These are phyloP conservation scores for Psilopsiagon aurifrons DNA, from an alignment of 2,113 vertebrate species.

Conservation along the genomic window DNA sequence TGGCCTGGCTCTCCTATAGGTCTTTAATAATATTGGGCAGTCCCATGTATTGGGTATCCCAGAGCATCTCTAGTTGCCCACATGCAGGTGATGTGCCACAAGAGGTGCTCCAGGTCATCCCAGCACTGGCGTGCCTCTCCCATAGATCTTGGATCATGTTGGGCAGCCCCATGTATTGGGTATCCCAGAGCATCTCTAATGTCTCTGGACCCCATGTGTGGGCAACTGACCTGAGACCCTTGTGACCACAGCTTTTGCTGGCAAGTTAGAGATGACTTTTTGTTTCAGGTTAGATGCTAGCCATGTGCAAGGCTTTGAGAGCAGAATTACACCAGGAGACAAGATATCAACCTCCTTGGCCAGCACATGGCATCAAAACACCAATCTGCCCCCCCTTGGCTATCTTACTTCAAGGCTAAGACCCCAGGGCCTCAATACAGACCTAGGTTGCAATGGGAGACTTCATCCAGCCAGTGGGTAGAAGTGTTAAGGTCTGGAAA, in stretches of 20 bases:
- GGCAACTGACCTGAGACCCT: not conserved
- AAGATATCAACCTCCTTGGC: not conserved
- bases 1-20: not conserved
- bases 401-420: not conserved
- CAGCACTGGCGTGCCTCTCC: not conserved
- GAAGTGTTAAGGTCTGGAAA: not conserved
- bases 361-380: not conserved
- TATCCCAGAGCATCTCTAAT: not conserved
- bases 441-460: not conserved
- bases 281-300: not conserved
- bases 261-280: not conserved
- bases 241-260: not conserved
- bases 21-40: not conserved
- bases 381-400: not conserved
- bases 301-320: not conserved
- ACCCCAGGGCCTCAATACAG: not conserved
- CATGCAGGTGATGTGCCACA: not conserved
- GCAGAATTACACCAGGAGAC: not conserved
- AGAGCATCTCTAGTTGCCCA: not conserved
- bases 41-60: not conserved
- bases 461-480: not conserved
- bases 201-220: not conserved
- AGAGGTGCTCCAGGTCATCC: not conserved
- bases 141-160: not conserved
- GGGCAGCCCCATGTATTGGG: not conserved